Evolutionary conservation across 1,140 invertebrate genomes (phyloP).

Genomic region (Oryctes rhinoceros): DNA sequence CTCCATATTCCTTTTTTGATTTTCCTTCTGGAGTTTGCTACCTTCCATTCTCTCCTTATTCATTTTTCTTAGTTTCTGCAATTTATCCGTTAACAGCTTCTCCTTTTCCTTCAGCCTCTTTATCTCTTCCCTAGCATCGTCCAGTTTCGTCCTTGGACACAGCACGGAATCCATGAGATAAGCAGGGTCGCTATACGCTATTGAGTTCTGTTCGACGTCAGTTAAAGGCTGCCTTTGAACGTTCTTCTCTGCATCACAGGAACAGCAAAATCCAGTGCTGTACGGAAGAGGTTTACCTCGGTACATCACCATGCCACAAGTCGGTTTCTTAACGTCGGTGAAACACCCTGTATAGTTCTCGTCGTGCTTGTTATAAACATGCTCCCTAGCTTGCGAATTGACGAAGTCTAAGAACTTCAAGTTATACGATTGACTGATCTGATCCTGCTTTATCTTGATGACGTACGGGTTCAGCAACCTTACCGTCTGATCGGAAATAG

Average conservation of each 20-base stretch:
- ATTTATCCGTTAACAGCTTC: neutral
- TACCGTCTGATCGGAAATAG: slow-evolving; percentile 56
- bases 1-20: slow-evolving; percentile 20
- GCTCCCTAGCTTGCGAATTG: slow-evolving; percentile 61
- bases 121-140: neutral
- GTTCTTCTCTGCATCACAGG: slow-evolving; percentile 59
- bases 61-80: neutral
- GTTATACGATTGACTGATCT: slow-evolving; percentile 59
- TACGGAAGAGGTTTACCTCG: slow-evolving; percentile 58
- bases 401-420: slow-evolving; percentile 60
- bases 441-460: slow-evolving; percentile 61
- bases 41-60: neutral
- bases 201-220: slow-evolving; percentile 21
- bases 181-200: slow-evolving; percentile 49
- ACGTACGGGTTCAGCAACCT: slow-evolving; percentile 62
- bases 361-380: slow-evolving; percentile 61
- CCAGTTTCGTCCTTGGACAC: slow-evolving; percentile 43
- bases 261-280: slow-evolving; percentile 65
- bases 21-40: neutral
- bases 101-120: neutral
- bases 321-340: slow-evolving; percentile 55
- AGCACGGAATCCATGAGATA: slow-evolving; percentile 48
- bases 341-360: slow-evolving; percentile 61
- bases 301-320: slow-evolving; percentile 60
- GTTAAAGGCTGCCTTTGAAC: slow-evolving; percentile 48